Evolutionary conservation across 2,888 invertebrate species (phyloP), one percentile per base, ranked within the genome.

Genomic region (Cinara cedri): DNA sequence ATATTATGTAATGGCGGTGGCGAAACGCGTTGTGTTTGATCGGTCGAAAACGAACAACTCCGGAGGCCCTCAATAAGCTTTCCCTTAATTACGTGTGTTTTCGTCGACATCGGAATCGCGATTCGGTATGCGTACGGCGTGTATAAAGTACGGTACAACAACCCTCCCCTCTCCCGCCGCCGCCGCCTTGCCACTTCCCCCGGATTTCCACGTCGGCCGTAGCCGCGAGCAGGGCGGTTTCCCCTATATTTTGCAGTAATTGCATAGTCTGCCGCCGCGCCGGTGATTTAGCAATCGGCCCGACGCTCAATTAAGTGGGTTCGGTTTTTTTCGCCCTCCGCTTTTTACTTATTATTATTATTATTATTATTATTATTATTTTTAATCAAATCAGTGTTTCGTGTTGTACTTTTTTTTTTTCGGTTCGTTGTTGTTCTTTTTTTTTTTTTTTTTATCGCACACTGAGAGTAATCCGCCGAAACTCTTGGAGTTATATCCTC

Each of bases 301-400:
- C 63, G 49, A 72, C 72, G 72, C 46, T 80, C 72, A 62, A 72
- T 80, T 72, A 66, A 62, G 46, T 55, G 51, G 60, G 57, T 71
- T 54, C 65, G 26, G 54, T 65, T 66, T 57, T 60, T 62, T 13
- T 11, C 24, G 16, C n/a, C 24, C 26, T 46, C 16, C 3, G 14
- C 16, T n/a, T 34, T 51, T 19, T 60, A 60, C 16, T 74, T 74
- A 49, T 34, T 34, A 14, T 51, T 54, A 21, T 70, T 54, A 16
- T 44, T 68, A 13, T 57, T 14, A 1, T 16, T 54, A 4, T 55
- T 46, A 49, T 24, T 54, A 42, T 62, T 26, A 24, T 44, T 68
- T 76, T 78, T 78, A 78, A 78, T 78, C 76, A 78, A 78, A 78
- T 78, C 76, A 78, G 76, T 78, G 76, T 78, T 78, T 68, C 60